Conservation (phyloP, 2,888 invertebrate species). For the Scaptomyza cyrtandrae region DNA sequence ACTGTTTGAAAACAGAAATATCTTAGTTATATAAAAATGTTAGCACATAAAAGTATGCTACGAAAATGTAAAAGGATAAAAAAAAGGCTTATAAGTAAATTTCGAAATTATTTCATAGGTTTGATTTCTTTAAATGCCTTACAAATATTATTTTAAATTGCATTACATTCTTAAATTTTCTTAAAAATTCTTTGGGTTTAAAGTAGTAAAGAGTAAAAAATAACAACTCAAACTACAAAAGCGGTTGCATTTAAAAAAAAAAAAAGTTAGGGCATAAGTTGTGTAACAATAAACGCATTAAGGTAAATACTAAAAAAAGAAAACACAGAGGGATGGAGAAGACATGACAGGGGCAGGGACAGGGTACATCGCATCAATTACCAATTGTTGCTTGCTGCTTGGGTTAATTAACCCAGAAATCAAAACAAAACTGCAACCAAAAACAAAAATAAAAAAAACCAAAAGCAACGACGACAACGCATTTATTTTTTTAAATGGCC, state of each 20-base stretch:
- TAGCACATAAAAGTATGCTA: neutral
- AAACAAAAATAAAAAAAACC: neutral
- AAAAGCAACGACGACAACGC: constrained; percentile 2
- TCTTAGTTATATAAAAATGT: neutral
- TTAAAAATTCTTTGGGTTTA: too few species aligned
- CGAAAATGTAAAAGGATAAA: neutral
- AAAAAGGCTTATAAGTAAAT: neutral
- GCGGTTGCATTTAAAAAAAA: neutral
- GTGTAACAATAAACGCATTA: constrained; percentile 31
- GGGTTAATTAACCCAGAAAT: constrained; percentile 70
- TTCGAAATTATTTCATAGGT: neutral
- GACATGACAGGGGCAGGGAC: neutral
- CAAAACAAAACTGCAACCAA: constrained; percentile 35
- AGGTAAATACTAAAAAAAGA: constrained; percentile 52
- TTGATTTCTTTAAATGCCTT: neutral
- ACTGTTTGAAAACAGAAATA: neutral
- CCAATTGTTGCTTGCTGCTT: constrained; percentile 59
- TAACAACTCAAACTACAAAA: neutral
- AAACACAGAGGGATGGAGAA: neutral
- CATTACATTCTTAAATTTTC: too few species aligned
- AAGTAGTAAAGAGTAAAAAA: too few species aligned
- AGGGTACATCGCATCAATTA: constrained; percentile 65
- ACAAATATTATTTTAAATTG: too few species aligned
- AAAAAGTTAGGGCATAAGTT: neutral
- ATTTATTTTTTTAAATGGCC: constrained; percentile 29